These are phyloP conservation scores for Lasius fuliginosus DNA, from an alignment of 2,888 invertebrate species.

Conservation along the genomic window DNA sequence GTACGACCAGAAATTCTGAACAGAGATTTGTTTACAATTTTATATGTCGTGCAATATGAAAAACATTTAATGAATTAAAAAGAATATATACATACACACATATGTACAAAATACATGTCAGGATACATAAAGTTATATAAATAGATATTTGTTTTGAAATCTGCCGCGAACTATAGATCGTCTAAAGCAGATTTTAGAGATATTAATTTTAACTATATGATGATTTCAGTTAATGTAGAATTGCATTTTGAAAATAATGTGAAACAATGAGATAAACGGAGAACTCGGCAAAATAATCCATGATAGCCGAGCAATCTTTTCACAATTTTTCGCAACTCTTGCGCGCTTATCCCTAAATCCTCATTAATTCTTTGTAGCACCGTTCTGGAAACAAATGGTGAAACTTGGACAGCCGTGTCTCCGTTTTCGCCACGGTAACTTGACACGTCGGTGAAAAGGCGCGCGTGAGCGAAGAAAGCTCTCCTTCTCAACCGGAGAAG, in stretches of 20 bases:
- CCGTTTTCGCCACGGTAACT: constrained; percentile 47
- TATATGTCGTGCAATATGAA: background rate
- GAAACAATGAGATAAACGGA: background rate
- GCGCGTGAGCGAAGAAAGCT: constrained; percentile 58
- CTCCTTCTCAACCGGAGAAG: constrained; percentile 5
- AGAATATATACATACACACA: background rate
- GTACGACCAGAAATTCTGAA: background rate
- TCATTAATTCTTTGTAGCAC: constrained; percentile 60
- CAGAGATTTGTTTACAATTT: background rate
- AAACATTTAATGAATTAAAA: background rate
- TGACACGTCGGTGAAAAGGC: constrained; percentile 20
- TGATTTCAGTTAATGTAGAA: background rate
- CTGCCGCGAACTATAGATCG: background rate
- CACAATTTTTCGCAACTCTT: constrained; percentile 25
- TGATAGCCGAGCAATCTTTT: background rate
- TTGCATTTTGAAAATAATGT: background rate
- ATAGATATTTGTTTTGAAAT: background rate
- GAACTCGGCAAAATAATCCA: constrained; percentile 3
- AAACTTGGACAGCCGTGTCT: constrained; percentile 51
- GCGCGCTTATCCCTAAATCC: constrained; percentile 48
- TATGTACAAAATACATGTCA: background rate
- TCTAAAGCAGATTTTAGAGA: background rate
- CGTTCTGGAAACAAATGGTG: constrained; percentile 55
- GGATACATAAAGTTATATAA: background rate
- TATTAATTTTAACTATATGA: background rate